These are phyloP conservation scores for Ciconia boyciana DNA, from an alignment of 2,113 vertebrate species.

Conservation along the genomic window DNA sequence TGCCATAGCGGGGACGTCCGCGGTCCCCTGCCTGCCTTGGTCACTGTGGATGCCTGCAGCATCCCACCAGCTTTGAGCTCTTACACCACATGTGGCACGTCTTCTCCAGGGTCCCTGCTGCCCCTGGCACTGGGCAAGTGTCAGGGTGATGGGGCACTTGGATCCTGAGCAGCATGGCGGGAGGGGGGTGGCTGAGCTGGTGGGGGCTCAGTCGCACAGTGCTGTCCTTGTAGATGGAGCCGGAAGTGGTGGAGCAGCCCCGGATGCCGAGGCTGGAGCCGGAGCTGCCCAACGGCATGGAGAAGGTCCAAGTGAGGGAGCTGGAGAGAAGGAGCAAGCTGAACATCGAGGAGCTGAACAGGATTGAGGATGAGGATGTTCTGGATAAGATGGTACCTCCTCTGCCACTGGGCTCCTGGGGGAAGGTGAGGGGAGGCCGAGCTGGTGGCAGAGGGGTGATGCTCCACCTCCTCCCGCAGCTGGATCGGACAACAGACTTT, in stretches of 20 bases:
- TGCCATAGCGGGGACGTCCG: background rate
- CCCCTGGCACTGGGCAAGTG: background rate
- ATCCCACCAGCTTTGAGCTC: background rate
- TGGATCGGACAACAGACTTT: conserved; percentile 89
- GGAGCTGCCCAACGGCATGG: conserved; percentile 74
- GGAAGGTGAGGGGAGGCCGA: background rate
- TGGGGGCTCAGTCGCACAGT: accelerated
- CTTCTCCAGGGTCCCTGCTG: background rate
- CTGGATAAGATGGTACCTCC: conserved; percentile 93
- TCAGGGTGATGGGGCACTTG: background rate
- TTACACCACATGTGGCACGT: accelerated
- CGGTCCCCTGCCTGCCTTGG: background rate
- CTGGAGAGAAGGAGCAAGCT: conserved; percentile 71
- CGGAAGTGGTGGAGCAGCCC: conserved; percentile 71
- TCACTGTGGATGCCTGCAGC: accelerated
- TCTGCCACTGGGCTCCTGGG: background rate
- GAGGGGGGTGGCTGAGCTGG: background rate
- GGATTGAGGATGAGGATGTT: conserved; percentile 89
- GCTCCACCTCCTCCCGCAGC: conserved; percentile 66
- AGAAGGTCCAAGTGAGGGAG: conserved; percentile 54
- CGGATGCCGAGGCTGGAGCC: conserved; percentile 38
- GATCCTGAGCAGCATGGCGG: background rate
- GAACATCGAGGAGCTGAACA: conserved; percentile 79
- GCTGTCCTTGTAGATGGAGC: conserved; percentile 76
- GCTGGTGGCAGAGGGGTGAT: background rate